These are phyloP conservation scores for Cataglyphis rosenhaueri DNA, from an alignment of 2,888 invertebrate genomes.

Conservation along the genomic window DNA sequence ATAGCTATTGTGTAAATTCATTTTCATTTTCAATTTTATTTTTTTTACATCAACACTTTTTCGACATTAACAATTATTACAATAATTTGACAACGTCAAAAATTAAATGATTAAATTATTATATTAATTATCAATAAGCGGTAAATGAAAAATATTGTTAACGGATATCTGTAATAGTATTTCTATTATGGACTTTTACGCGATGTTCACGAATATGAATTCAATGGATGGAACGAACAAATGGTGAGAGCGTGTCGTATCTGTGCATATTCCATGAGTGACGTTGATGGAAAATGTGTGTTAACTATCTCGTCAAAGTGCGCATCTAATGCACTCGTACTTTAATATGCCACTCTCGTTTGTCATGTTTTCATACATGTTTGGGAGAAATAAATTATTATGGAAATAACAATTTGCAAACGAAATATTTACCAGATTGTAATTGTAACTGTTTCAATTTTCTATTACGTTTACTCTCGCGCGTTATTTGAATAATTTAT, in stretches of 20 bases:
- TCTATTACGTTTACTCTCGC: neutral
- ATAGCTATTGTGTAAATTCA: neutral
- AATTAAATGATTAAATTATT: constrained; percentile 19
- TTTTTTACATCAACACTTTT: neutral
- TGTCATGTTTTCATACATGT: constrained; percentile 15
- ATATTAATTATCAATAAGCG: neutral
- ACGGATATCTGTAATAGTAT: constrained; percentile 3
- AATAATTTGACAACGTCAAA: neutral
- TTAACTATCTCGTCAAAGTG: constrained; percentile 45
- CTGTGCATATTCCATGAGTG: neutral
- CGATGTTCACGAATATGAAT: neutral
- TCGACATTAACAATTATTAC: neutral
- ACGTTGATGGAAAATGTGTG: constrained; percentile 34
- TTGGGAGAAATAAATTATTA: constrained; percentile 25
- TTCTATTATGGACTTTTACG: constrained; percentile 15
- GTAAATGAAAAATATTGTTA: neutral
- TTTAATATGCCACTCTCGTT: constrained; percentile 41
- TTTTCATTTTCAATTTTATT: neutral
- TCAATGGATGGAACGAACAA: constrained; percentile 12
- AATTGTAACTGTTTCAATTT: constrained; percentile 23
- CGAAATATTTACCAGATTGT: constrained; percentile 30
- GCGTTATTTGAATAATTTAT: constrained; percentile 23
- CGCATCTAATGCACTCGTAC: constrained; percentile 42
- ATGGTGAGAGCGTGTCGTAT: neutral
- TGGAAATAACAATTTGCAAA: constrained; percentile 33